Percentiles rank a stretch among this genome's conserved stretches.
Evolutionary conservation across 2,797 vertebrate species (phyloP).

Genomic region (Fistularia tabacaria): DNA sequence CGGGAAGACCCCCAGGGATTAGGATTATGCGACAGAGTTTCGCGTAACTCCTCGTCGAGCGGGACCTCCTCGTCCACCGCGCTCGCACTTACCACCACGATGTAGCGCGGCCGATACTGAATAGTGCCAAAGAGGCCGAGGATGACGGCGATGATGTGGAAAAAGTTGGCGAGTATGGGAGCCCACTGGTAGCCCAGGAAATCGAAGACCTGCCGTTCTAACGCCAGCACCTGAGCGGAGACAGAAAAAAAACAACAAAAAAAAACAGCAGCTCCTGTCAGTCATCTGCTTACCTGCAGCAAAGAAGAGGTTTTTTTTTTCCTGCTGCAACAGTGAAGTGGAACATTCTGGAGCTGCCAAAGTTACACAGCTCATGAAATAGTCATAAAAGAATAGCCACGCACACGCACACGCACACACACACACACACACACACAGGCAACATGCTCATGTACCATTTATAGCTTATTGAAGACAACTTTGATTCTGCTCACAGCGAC

Average conservation of each 20-base stretch:
- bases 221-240: constrained; percentile 76
- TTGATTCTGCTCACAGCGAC: constrained; percentile 21
- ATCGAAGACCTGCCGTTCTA: constrained; percentile 90
- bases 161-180: constrained; percentile 89
- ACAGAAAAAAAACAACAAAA: constrained; percentile 7
- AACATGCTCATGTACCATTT: constrained; percentile 1
- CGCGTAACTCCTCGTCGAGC: not conserved
- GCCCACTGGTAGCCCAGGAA: constrained; percentile 93
- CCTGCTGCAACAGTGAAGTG: not conserved
- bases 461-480: constrained; percentile 15
- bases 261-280: not conserved
- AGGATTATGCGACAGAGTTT: constrained; percentile 23
- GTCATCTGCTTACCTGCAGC: not conserved
- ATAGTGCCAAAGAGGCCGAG: constrained; percentile 90
- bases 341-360: not conserved
- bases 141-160: constrained; percentile 87
- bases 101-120: constrained; percentile 84
- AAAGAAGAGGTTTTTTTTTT: not conserved
- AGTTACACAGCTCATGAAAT: not conserved
- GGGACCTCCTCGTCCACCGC: not conserved
- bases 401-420: constrained; percentile 1
- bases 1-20: not conserved
- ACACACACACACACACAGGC: constrained; percentile 1
- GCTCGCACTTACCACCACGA: constrained; percentile 82
- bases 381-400: not conserved